Evolutionary conservation across 2,113 vertebrate species (phyloP).

Genomic region (Danionella cerebrum): DNA sequence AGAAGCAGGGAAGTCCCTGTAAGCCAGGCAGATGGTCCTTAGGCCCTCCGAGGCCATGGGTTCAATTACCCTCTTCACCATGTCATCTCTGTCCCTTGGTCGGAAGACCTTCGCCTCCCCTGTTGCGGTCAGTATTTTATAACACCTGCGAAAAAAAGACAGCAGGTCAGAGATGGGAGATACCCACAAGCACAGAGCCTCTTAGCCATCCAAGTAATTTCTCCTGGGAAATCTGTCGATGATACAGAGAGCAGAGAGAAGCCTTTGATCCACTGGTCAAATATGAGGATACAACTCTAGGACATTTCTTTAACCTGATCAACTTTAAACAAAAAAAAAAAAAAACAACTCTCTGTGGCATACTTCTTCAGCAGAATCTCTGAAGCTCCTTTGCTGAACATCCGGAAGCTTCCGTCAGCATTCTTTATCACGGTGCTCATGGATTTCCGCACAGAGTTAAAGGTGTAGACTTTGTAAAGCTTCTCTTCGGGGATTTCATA

Average conservation of each 20-base stretch:
- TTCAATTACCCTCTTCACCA: slow-evolving; percentile 93
- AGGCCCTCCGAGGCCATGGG: slow-evolving; percentile 98
- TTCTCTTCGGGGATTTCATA: slow-evolving; percentile 96
- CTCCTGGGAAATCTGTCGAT: slow-evolving; percentile 50
- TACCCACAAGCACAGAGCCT: background rate
- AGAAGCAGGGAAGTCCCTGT: slow-evolving; percentile 84
- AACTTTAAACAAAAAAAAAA: too few relatives aligned
- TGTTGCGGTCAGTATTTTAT: slow-evolving; percentile 83
- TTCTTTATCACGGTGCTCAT: slow-evolving; percentile 98
- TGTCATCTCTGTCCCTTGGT: slow-evolving; percentile 88
- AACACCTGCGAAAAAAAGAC: slow-evolving; percentile 73
- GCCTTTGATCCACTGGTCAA: slow-evolving; percentile 54
- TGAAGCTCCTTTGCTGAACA: slow-evolving; percentile 99
- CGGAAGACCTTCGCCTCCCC: slow-evolving; percentile 89
- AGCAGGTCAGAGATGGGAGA: background rate
- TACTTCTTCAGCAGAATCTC: slow-evolving; percentile 99
- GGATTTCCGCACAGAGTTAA: slow-evolving; percentile 97
- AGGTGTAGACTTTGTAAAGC: slow-evolving; percentile 97
- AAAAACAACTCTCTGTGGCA: slow-evolving; percentile 43
- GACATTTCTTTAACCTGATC: too few relatives aligned
- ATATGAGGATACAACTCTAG: slow-evolving; percentile 37
- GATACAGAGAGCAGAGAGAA: slow-evolving; percentile 40
- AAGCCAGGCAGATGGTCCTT: slow-evolving; percentile 93
- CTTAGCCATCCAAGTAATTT: slow-evolving; percentile 19
- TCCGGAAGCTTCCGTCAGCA: slow-evolving; percentile 89